Conservation (phyloP, 2,113 vertebrate genomes). For the Cynopterus brachyotis region DNA sequence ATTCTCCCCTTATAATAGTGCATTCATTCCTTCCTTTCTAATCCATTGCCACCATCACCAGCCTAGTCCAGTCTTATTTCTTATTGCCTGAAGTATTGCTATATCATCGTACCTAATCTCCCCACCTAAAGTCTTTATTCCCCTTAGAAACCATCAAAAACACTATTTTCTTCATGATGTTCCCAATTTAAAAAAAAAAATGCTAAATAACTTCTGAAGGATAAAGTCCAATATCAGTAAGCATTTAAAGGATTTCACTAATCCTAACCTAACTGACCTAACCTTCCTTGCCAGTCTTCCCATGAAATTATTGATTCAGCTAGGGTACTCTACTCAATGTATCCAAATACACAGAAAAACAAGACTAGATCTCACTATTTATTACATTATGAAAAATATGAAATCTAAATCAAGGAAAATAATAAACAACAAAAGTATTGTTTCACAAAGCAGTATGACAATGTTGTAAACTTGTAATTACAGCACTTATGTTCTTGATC, state of each 20-base stretch:
- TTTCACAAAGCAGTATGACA: neutral
- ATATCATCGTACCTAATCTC: neutral
- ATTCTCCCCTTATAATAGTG: neutral
- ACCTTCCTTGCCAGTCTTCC: neutral
- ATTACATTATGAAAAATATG: neutral
- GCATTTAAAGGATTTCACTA: neutral
- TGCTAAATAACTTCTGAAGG: neutral
- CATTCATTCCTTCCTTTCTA: neutral
- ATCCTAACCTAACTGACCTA: neutral
- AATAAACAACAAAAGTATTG: neutral
- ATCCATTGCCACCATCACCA: neutral
- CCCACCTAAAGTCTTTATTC: neutral
- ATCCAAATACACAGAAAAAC: neutral
- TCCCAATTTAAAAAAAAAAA: neutral
- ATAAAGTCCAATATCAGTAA: neutral
- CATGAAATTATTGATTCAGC: neutral
- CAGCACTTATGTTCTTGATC: neutral
- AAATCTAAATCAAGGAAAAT: neutral
- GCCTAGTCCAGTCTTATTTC: neutral
- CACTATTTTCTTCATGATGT: neutral
- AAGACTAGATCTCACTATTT: neutral
- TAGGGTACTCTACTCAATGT: neutral
- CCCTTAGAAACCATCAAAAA: neutral
- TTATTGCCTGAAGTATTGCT: neutral
- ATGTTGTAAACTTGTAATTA: neutral